Percentiles rank a stretch among this genome's conserved stretches.
Conservation (phyloP, 1,140 invertebrate genomes). For the Aleiodes sp. region DNA sequence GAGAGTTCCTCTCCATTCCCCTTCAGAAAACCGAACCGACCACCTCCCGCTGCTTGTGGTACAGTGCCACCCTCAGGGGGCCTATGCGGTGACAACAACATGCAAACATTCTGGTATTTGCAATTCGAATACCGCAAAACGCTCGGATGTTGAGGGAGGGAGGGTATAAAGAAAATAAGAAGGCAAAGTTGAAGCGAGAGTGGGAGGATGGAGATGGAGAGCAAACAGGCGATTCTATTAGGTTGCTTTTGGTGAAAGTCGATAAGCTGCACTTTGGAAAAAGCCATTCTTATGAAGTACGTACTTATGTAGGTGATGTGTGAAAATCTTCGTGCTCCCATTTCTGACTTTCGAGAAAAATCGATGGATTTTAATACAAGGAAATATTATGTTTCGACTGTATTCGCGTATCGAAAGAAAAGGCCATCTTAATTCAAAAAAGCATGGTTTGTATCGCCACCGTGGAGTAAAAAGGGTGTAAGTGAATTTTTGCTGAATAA, state of each 20-base stretch:
- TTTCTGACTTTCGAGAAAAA: neutral
- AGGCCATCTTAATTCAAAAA: too few species aligned
- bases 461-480: too few species aligned
- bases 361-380: neutral
- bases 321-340: neutral
- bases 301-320: neutral
- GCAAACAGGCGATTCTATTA: slow-evolving; percentile 46
- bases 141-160: slow-evolving; percentile 40
- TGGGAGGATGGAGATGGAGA: neutral
- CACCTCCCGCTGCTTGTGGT: slow-evolving; percentile 18
- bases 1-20: slow-evolving; percentile 40
- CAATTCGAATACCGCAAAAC: slow-evolving; percentile 65
- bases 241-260: slow-evolving; percentile 36
- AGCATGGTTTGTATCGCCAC: too few species aligned
- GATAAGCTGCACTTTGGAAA: slow-evolving; percentile 58
- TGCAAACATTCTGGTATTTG: slow-evolving; percentile 68
- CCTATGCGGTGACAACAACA: slow-evolving; percentile 64
- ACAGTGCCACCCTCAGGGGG: slow-evolving; percentile 39
- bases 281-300: slow-evolving; percentile 34
- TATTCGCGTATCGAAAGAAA: too few species aligned
- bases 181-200: slow-evolving; percentile 25
- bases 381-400: too few species aligned
- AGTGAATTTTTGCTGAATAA: too few species aligned
- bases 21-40: slow-evolving; percentile 19
- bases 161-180: slow-evolving; percentile 30